phyloP scores from a whole-genome alignment of 2,797 vertebrate species.

The Xiphorhynchus erythropygius region DNA sequence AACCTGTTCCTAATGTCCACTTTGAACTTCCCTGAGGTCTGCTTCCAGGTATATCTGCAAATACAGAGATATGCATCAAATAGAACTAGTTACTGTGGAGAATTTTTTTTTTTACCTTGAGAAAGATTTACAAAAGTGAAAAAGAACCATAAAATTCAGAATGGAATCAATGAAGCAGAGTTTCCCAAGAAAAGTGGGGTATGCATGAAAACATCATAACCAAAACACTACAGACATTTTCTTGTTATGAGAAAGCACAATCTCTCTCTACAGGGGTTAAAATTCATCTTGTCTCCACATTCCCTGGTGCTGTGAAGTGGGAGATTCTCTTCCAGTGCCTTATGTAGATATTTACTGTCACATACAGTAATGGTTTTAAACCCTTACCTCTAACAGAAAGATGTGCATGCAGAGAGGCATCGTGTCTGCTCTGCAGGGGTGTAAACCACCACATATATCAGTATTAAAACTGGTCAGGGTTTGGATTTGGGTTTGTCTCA shows the following conservation, averaged over 20 bases:
- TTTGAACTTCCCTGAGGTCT: neutral
- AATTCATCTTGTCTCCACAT: neutral
- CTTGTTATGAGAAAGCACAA: neutral
- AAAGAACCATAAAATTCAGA: neutral
- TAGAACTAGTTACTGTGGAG: neutral
- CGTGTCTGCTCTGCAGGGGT: neutral
- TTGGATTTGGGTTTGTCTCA: neutral
- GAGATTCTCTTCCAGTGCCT: neutral
- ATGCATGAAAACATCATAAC: neutral
- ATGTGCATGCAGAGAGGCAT: neutral
- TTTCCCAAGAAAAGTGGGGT: neutral
- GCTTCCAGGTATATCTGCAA: neutral
- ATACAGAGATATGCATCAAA: neutral
- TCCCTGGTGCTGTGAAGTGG: neutral
- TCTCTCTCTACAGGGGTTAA: neutral
- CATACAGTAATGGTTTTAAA: neutral
- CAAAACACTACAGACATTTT: neutral
- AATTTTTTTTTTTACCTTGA: neutral
- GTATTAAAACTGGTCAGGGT: neutral
- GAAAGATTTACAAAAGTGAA: neutral
- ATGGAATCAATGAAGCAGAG: neutral
- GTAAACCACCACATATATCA: neutral
- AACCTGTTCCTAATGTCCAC: neutral
- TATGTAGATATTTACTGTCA: neutral
- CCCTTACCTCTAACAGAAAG: neutral